These are phyloP conservation scores for Siphlonurus alternatus DNA, from an alignment of 2,888 invertebrate species.

Conservation along the genomic window DNA sequence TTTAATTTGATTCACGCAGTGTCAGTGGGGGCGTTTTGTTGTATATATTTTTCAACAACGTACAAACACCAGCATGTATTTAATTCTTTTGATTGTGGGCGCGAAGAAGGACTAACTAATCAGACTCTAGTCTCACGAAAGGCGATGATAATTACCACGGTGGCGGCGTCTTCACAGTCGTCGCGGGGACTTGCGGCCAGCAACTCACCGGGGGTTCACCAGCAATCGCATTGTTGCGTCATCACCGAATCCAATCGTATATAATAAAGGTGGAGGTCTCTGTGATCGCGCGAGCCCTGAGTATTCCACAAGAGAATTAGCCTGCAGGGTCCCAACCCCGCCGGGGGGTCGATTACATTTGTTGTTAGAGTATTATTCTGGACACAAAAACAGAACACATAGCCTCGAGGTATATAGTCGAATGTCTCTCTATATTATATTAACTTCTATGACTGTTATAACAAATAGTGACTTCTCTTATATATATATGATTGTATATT, in stretches of 20 bases:
- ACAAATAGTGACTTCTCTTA: no score
- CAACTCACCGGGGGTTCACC: not conserved
- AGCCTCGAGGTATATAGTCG: not conserved
- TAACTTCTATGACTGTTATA: no score
- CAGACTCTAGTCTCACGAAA: not conserved
- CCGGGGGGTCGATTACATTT: not conserved
- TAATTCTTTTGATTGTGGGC: not conserved
- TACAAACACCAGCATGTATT: not conserved
- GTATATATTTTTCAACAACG: not conserved
- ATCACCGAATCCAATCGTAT: not conserved
- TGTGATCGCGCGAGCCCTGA: not conserved
- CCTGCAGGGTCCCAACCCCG: not conserved
- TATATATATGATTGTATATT: no score
- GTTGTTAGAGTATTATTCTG: not conserved
- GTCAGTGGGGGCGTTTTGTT: not conserved
- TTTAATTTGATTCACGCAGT: not conserved
- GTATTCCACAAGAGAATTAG: not conserved
- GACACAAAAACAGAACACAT: slow-evolving; percentile 3
- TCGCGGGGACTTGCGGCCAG: not conserved
- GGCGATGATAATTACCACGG: not conserved
- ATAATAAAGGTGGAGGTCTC: not conserved
- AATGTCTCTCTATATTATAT: not conserved
- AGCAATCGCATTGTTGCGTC: not conserved
- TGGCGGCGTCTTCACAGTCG: not conserved
- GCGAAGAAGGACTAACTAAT: not conserved